These are phyloP conservation scores for Tenthredo distinguenda DNA, from an alignment of 2,888 invertebrate species.

Conservation along the genomic window DNA sequence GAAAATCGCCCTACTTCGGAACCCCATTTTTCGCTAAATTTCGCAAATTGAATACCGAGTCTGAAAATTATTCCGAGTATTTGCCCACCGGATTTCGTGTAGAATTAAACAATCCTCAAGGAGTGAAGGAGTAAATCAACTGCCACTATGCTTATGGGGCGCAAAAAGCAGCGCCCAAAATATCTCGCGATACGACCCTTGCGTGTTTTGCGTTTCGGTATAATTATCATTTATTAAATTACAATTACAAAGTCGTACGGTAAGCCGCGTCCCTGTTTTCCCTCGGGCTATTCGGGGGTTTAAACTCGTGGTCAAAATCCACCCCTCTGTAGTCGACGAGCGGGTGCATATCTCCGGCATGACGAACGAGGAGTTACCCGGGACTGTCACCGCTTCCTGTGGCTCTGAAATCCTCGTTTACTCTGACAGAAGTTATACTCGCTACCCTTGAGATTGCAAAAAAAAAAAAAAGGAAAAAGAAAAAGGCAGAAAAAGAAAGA, in stretches of 20 bases:
- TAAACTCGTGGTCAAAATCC: slow-evolving; percentile 19
- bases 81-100: too few relatives aligned
- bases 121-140: background rate
- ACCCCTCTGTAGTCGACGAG: background rate
- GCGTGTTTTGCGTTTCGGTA: background rate
- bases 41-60: too few relatives aligned
- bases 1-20: background rate
- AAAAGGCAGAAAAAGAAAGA: background rate
- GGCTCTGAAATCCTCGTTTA: background rate
- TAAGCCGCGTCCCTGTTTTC: background rate
- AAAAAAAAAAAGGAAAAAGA: background rate
- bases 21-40: too few relatives aligned
- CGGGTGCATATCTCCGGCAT: background rate
- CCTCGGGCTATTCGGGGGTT: slow-evolving; percentile 20
- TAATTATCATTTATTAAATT: slow-evolving; percentile 44
- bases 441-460: background rate
- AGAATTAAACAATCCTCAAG: background rate
- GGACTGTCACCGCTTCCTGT: slow-evolving; percentile 3
- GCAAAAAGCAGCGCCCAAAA: background rate
- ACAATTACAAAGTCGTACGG: slow-evolving; percentile 39
- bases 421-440: background rate
- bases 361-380: background rate
- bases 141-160: background rate
- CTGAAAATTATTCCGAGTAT: too few relatives aligned
- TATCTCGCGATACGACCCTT: background rate